Evolutionary conservation across 2,113 vertebrate species (phyloP).

Genomic region (Pterophyllum scalare): DNA sequence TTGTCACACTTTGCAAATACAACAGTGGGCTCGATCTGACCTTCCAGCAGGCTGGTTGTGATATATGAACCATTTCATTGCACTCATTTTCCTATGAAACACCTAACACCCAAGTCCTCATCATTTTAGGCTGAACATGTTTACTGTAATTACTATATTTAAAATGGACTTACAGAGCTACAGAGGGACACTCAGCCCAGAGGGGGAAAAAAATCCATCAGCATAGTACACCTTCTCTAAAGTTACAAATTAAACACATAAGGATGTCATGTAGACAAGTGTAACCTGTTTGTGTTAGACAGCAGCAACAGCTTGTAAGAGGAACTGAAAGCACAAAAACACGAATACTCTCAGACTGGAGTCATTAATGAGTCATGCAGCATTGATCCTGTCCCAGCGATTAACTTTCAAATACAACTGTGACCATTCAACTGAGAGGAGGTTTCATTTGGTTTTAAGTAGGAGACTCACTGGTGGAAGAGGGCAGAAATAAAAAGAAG

Average conservation of each 20-base stretch:
- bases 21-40: background rate
- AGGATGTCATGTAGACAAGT: background rate
- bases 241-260: background rate
- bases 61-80: background rate
- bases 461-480: background rate
- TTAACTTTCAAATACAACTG: slow-evolving; percentile 3
- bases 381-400: background rate
- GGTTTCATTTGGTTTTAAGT: slow-evolving; percentile 4
- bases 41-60: background rate
- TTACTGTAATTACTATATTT: background rate
- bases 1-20: background rate
- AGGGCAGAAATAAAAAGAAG: background rate
- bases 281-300: background rate
- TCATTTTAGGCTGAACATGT: background rate
- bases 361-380: slow-evolving; percentile 18
- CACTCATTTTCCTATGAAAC: background rate
- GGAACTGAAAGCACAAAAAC: background rate
- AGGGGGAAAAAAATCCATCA: background rate
- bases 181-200: background rate
- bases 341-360: background rate
- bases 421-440: background rate
- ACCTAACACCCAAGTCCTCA: background rate
- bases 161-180: background rate
- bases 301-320: background rate
- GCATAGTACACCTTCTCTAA: background rate